Evolutionary conservation across 2,113 vertebrate species (phyloP).

Genomic region (Miniopterus natalensis): DNA sequence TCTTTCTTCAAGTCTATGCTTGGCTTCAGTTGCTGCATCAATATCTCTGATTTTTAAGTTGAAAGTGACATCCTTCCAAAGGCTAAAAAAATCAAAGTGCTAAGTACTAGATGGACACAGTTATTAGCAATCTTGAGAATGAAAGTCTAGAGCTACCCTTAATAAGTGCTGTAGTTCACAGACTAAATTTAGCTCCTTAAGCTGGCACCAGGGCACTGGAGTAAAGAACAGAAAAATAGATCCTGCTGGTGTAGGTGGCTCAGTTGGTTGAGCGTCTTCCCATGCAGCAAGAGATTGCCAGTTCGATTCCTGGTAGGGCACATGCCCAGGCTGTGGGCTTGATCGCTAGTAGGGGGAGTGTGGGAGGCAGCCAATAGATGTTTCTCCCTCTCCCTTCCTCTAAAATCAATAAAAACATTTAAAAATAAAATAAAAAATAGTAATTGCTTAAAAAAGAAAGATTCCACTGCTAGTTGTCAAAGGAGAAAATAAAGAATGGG

Average conservation of each 20-base stretch:
- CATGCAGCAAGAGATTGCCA: too few species aligned
- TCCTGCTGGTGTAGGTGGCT: background rate
- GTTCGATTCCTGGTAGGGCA: too few species aligned
- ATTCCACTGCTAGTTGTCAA: background rate
- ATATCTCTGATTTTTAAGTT: constrained; percentile 98
- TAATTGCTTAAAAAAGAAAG: too few species aligned
- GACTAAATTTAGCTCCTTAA: background rate
- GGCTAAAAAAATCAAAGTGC: constrained; percentile 84
- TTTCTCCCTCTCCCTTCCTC: too few species aligned
- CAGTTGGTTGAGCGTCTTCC: too few species aligned
- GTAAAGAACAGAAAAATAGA: background rate
- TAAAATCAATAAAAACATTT: too few species aligned
- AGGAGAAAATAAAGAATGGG: background rate
- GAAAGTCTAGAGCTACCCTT: background rate
- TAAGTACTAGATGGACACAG: background rate
- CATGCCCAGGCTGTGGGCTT: too few species aligned
- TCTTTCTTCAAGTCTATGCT: constrained; percentile 96
- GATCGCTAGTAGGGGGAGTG: too few species aligned
- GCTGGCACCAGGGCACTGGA: background rate
- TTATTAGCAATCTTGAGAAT: background rate
- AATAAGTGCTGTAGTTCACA: background rate
- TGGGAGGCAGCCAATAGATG: too few species aligned
- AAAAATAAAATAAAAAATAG: too few species aligned
- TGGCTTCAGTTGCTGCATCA: constrained; percentile 96
- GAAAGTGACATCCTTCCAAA: constrained; percentile 97